phyloP scores from a whole-genome alignment of 2,797 vertebrate genomes.

The Cryptoprocta ferox region DNA sequence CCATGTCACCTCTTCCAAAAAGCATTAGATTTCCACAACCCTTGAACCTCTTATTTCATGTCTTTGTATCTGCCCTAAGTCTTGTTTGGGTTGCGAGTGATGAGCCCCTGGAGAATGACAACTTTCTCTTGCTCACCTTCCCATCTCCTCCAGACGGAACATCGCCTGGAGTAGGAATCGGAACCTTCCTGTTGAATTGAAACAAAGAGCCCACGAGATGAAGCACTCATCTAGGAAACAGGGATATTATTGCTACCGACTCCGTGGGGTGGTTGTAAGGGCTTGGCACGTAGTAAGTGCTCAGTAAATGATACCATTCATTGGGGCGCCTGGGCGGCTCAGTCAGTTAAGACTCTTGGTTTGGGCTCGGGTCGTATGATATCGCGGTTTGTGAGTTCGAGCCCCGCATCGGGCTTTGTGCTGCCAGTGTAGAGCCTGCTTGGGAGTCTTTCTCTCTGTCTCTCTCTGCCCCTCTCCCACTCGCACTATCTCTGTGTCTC shows the following conservation, averaged over 20 bases:
- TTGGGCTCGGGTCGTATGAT: too few species aligned
- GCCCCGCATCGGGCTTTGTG: too few species aligned
- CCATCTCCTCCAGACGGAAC: background rate
- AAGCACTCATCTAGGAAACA: background rate
- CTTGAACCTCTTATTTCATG: background rate
- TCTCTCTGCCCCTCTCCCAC: too few species aligned
- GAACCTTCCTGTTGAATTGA: background rate
- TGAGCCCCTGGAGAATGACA: background rate
- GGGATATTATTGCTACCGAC: background rate
- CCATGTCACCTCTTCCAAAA: background rate
- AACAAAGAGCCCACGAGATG: background rate
- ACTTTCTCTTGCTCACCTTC: background rate
- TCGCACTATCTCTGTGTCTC: too few species aligned
- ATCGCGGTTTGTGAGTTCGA: too few species aligned
- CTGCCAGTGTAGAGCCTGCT: too few species aligned
- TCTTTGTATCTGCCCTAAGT: background rate
- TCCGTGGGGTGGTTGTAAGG: background rate
- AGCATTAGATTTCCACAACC: background rate
- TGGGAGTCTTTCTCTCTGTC: too few species aligned
- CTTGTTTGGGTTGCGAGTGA: background rate
- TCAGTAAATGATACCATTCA: background rate
- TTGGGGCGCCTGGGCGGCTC: too few species aligned
- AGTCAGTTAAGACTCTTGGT: too few species aligned
- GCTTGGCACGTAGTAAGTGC: background rate
- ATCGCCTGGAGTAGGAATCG: background rate